Conservation (phyloP, 1,140 invertebrate species). For the Saccostrea echinata region DNA sequence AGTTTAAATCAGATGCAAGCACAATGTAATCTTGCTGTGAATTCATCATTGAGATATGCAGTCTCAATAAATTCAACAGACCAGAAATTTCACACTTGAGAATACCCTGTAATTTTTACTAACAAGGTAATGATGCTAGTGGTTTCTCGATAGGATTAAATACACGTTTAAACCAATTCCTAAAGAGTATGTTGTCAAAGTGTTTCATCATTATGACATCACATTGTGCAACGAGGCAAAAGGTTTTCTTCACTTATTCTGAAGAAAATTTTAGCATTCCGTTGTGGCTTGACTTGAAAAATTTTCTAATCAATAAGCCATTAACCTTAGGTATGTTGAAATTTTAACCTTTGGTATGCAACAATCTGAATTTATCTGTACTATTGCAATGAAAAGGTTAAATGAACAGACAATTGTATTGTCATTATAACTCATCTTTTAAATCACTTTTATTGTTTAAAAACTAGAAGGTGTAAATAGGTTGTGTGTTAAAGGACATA, state of each 20-base stretch:
- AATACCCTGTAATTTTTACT: constrained; percentile 24
- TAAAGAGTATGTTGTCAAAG: constrained; percentile 8
- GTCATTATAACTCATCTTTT: constrained; percentile 10
- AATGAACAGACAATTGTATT: neutral
- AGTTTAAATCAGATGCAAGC: constrained; percentile 15
- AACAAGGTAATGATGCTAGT: constrained; percentile 29
- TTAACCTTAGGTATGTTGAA: constrained; percentile 8
- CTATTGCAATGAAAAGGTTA: constrained; percentile 6
- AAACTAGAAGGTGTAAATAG: constrained; percentile 23
- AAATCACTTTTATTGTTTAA: constrained; percentile 30
- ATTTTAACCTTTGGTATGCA: constrained; percentile 23
- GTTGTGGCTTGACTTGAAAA: neutral
- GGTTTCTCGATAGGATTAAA: constrained; percentile 11
- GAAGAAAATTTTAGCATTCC: neutral
- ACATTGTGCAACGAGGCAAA: constrained; percentile 13
- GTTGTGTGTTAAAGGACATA: neutral
- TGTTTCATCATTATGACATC: constrained; percentile 21
- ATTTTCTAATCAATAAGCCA: neutral
- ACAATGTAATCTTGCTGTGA: constrained; percentile 6
- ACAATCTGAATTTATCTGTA: neutral
- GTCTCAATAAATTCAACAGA: constrained; percentile 20
- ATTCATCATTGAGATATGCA: constrained; percentile 25
- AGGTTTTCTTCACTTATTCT: neutral
- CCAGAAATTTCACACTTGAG: constrained; percentile 18
- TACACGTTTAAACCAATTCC: constrained; percentile 1